phyloP scores from a whole-genome alignment of 2,797 vertebrate species.

The Arnoldichthys spilopterus region DNA sequence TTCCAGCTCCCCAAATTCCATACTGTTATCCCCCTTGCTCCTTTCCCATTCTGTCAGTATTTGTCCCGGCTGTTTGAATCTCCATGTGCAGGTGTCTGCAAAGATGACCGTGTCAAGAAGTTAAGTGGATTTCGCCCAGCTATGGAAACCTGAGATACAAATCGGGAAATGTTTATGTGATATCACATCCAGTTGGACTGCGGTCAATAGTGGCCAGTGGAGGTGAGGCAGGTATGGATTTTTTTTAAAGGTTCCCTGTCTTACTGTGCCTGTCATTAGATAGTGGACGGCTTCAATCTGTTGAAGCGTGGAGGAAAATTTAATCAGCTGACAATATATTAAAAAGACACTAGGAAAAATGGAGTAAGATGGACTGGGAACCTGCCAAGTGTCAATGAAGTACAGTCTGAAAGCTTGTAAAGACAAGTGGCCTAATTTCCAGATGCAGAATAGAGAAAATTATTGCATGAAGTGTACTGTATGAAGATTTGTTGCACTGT shows the following conservation, averaged over 20 bases:
- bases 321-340: constrained; percentile 61
- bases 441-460: not conserved
- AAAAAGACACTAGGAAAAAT: constrained; percentile 46
- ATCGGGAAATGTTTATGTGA: constrained; percentile 84
- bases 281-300: constrained; percentile 77
- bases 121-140: constrained; percentile 84
- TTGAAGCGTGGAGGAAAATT: constrained; percentile 66
- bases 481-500: not conserved
- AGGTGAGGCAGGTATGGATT: constrained; percentile 80
- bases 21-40: not conserved
- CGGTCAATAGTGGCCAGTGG: constrained; percentile 79
- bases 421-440: not conserved
- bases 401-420: constrained; percentile 7
- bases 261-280: constrained; percentile 75
- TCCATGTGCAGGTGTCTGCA: constrained; percentile 70
- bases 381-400: constrained; percentile 33
- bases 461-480: not conserved
- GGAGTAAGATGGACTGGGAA: constrained; percentile 8
- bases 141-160: constrained; percentile 82
- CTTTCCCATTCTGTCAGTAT: not conserved
- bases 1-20: not conserved
- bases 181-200: constrained; percentile 82
- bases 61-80: constrained; percentile 35
- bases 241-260: constrained; percentile 75
- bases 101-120: constrained; percentile 79